Evolutionary conservation across 2,113 vertebrate species (phyloP).

Genomic region (Hypocryptadius cinnamomeus): DNA sequence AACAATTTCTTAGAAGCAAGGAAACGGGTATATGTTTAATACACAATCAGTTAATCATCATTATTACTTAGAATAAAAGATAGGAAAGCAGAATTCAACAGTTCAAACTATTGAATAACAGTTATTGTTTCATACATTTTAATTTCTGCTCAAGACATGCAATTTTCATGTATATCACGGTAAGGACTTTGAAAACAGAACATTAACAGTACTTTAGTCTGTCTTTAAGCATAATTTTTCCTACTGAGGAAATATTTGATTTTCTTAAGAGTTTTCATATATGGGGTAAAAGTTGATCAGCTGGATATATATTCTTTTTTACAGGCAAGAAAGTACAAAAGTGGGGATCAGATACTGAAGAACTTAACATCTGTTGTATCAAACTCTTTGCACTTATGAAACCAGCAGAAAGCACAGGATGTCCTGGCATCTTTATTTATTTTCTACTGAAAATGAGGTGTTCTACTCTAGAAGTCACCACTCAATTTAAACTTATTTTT

Average conservation of each 20-base stretch:
- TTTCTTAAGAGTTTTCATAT: not conserved
- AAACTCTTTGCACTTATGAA: not conserved
- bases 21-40: not conserved
- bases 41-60: not conserved
- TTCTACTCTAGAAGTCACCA: accelerated
- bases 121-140: not conserved
- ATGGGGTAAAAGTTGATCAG: not conserved
- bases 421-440: not conserved
- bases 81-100: not conserved
- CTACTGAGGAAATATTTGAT: no score
- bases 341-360: not conserved
- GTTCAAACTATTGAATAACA: not conserved
- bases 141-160: not conserved
- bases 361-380: not conserved
- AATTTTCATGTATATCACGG: accelerated
- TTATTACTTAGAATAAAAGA: not conserved
- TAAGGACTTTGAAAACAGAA: not conserved
- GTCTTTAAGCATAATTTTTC: not conserved
- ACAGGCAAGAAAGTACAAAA: not conserved
- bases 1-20: not conserved
- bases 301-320: not conserved
- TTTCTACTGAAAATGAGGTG: not conserved
- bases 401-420: not conserved
- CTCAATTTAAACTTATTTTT: not conserved
- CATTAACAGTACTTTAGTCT: not conserved